A percentile compares a stretch with the other conserved stretches of the same genome.
These are phyloP conservation scores for Phylloscopus trochilus DNA, from an alignment of 2,113 vertebrate genomes.

Conservation along the genomic window DNA sequence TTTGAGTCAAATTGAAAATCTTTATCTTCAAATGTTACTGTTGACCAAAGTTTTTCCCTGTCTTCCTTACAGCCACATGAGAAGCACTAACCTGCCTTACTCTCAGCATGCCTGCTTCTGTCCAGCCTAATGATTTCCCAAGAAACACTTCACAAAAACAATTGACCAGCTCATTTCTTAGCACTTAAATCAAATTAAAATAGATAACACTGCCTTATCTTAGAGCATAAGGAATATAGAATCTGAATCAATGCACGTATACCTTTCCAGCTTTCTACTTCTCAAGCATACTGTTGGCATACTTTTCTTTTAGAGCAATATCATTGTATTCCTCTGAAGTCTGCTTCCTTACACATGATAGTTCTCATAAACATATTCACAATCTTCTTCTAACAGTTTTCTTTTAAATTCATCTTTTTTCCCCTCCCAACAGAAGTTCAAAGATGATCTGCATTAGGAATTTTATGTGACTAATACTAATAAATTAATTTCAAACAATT, in stretches of 20 bases:
- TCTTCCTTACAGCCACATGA: neutral
- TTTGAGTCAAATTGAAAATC: neutral
- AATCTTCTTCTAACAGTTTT: neutral
- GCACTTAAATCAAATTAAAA: neutral
- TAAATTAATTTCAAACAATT: neutral
- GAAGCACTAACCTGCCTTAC: neutral
- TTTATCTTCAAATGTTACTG: neutral
- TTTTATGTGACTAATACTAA: neutral
- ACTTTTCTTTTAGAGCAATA: neutral
- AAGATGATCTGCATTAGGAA: neutral
- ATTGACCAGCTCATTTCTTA: neutral
- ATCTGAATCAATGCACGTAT: neutral
- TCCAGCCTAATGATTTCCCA: neutral
- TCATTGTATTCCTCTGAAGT: neutral
- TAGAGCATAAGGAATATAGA: neutral
- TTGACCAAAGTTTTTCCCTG: neutral
- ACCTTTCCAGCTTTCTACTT: neutral
- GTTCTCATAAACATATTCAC: neutral
- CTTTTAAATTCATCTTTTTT: neutral
- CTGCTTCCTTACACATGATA: neutral
- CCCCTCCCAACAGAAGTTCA: neutral
- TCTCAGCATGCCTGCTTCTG: rapidly evolving
- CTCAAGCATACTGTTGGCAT: neutral
- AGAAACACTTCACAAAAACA: neutral
- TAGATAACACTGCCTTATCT: neutral